Percentiles rank a stretch among this genome's conserved stretches.
phyloP scores from a whole-genome alignment of 2,888 invertebrate genomes.

The Fabriciana adippe region DNA sequence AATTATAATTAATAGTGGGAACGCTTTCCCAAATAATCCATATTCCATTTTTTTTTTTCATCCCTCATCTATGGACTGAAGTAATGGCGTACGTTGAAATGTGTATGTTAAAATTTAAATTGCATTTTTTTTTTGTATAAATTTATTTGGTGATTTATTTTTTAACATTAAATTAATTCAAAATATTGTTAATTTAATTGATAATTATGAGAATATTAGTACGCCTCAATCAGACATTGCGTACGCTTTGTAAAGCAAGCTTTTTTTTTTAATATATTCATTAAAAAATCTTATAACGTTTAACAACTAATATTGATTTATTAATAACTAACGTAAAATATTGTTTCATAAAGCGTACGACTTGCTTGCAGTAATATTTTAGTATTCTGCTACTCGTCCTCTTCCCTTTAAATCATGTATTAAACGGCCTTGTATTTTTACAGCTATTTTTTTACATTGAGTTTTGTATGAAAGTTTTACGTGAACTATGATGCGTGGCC shows the following conservation, averaged over 20 bases:
- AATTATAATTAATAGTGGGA: constrained; percentile 33
- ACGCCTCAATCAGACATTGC: background rate
- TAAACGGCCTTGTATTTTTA: constrained; percentile 44
- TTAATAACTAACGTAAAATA: background rate
- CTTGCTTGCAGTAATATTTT: constrained; percentile 40
- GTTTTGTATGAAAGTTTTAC: constrained; percentile 44
- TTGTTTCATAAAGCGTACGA: background rate
- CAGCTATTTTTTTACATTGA: constrained; percentile 42
- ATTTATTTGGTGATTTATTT: background rate
- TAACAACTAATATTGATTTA: too few species aligned
- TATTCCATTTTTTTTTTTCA: constrained; percentile 35
- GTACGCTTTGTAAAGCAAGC: background rate
- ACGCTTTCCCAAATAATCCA: constrained; percentile 28
- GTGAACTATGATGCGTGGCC: constrained; percentile 34
- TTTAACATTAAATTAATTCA: background rate
- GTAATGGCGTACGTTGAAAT: background rate
- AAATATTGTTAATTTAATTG: constrained; percentile 18
- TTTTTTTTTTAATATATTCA: background rate
- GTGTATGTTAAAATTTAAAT: background rate
- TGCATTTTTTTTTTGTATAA: background rate
- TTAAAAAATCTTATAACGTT: too few species aligned
- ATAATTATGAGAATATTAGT: background rate
- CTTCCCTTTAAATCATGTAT: constrained; percentile 58
- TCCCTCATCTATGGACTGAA: constrained; percentile 26
- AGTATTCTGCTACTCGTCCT: constrained; percentile 53